Evolutionary conservation across 1,140 invertebrate species (phyloP), one percentile per base, ranked within the genome.

Genomic region (Ceratitis capitata): DNA sequence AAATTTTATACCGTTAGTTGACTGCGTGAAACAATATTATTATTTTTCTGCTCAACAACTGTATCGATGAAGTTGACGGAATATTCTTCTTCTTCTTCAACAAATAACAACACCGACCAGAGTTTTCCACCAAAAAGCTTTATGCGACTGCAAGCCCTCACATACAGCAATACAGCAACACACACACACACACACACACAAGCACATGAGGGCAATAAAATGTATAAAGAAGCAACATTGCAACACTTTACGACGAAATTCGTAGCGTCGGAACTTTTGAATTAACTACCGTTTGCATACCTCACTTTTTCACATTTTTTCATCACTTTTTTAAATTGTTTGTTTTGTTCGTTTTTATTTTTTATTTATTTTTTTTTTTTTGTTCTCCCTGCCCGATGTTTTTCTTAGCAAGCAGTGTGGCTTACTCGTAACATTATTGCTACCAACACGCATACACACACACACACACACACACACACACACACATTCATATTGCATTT

Each of bases 261-360:
- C 39, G 42, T 78, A 45, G 35, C 42, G 19, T 78, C 69, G 69
- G 69, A 45, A 78, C 69, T 78, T 78, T 78, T 78, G 69, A 78
- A 78, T 78, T 45, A 78, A 78, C 69, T 78, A 78, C 69, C 69
- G 69, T 42, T 74, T 78, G 39, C 69, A 78, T 26, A 78, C n/a
- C n/a, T 45, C 69, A 42, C 39, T 78, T 78, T 78, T 78, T 78
- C 32, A n/a, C 16, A 19, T 69, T 69, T 69, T 69, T 39, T 39
- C 29, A 69, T 6, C 23, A 64, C 58, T 29, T 64, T 64, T 64
- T 64, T 29, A 64, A 64, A 64, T 64, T 64, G 26, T 19, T 64
- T 16, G 2, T 23, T 0, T 64, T 61, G n/a, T 64, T 64, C 32
- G 58, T 64, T 64, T 5, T 64, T 26, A 12, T 32, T 19, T 19